Conservation (phyloP, 37 sponge, comb jelly and placozoan species). For the Agelas oroides region DNA sequence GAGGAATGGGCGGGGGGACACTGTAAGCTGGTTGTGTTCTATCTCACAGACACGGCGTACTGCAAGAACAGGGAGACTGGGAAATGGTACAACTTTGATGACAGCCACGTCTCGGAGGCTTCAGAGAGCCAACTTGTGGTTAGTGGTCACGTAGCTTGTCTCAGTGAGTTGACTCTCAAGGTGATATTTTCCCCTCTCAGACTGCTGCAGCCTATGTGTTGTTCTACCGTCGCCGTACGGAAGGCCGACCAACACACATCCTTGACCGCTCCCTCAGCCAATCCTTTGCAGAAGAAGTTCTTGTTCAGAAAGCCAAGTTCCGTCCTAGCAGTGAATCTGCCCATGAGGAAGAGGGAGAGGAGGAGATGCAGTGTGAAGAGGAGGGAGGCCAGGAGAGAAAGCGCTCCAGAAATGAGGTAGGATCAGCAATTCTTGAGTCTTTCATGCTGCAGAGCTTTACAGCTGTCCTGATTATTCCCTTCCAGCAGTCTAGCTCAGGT, state of each 20-base stretch:
- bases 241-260: constrained; percentile 8
- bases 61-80: constrained; percentile 75
- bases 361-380: constrained; percentile 34
- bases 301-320: constrained; percentile 24
- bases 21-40: too few relatives aligned
- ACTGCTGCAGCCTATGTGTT: constrained; percentile 84
- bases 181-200: constrained; percentile 15
- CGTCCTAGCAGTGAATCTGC: not conserved
- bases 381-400: constrained; percentile 1
- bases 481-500: too few relatives aligned
- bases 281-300: constrained; percentile 63
- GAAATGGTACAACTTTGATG: constrained; percentile 95
- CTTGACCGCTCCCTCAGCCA: constrained; percentile 65
- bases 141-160: constrained; percentile 2
- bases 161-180: not conserved
- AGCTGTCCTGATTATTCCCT: too few relatives aligned
- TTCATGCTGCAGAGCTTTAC: too few relatives aligned
- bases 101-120: constrained; percentile 85
- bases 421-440: too few relatives aligned
- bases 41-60: constrained; percentile 94
- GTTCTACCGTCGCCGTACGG: constrained; percentile 72
- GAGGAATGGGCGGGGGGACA: too few relatives aligned
- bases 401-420: not conserved
- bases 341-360: constrained; percentile 59
- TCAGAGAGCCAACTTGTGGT: constrained; percentile 55